Evolutionary conservation across 2,888 invertebrate species (phyloP), one percentile per base, ranked within the genome.

Genomic region (Ornithoptera priamus): DNA sequence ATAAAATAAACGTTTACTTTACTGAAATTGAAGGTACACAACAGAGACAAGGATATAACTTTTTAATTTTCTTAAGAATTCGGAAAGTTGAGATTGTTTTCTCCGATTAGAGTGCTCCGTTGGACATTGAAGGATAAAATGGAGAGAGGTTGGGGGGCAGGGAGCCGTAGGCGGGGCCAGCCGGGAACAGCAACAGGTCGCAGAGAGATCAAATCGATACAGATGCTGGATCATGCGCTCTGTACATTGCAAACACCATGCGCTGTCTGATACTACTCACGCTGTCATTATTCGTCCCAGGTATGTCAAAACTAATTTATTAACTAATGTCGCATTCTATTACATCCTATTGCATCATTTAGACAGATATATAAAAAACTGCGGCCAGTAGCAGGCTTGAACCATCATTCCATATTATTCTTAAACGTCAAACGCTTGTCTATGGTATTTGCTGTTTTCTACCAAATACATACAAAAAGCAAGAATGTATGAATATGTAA

Each of bases 1-100:
- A 46, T 46, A 46, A 46, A 46, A 61, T 61, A n/a, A 58, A 22
- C 24, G n/a, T 63, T 50, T 53, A 57, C 30, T 62, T 65, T 58
- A 65, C 66, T 70, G 69, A 67, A 72, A 70, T 22, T 22, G 57
- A n/a, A 20, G 20, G 57, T 58, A 58, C 66, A 72, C 71, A 70
- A 69, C 59, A 73, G 74, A 67, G 72, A 74, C 75, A 73, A 71
- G 72, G 72, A 68, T 66, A 71, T 78, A 85, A 89, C 85, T 70
- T 85, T 90, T 89, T 87, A 86, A 90, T 88, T 86, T 88, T 81
- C 79, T 77, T 74, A 87, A 88, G 85, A 89, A 88, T 89, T 86
- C 77, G 75, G 74, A 85, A 90, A 90, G 88, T 91, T 90, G 74
- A 86, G 85, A 90, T 89, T 91, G 88, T 90, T 90, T 89, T 85